Evolutionary conservation across 2,797 vertebrate genomes (phyloP).

Genomic region (Cuculus canorus): DNA sequence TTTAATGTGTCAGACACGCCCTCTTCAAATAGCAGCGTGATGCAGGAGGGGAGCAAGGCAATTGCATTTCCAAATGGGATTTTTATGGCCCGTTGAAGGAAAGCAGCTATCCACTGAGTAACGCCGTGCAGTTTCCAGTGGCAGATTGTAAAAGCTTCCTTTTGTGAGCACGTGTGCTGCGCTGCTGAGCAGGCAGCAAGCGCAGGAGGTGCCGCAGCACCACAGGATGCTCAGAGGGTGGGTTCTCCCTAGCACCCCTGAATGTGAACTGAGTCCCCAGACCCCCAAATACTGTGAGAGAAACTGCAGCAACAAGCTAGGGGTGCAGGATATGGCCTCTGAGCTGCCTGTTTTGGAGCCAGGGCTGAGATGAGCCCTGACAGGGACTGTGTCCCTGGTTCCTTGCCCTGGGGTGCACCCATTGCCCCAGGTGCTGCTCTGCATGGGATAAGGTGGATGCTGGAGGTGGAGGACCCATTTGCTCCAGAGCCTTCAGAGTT

Average conservation of each 20-base stretch:
- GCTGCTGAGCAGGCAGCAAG: accelerated
- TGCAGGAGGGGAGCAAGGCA: constrained; percentile 42
- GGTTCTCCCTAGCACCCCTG: not conserved
- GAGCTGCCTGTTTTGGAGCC: not conserved
- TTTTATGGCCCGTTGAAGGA: constrained; percentile 70
- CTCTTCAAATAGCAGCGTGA: constrained; percentile 17
- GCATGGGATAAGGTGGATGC: not conserved
- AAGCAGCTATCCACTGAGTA: constrained; percentile 63
- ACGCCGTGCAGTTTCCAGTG: constrained; percentile 16
- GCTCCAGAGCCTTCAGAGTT: not conserved
- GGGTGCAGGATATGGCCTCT: not conserved
- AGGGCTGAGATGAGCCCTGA: accelerated
- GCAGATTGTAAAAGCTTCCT: constrained; percentile 54
- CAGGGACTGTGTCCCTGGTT: accelerated
- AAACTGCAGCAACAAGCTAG: not conserved
- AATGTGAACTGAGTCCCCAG: not conserved
- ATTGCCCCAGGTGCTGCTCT: not conserved
- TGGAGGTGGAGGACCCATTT: not conserved
- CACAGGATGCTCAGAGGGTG: accelerated
- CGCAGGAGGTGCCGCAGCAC: not conserved
- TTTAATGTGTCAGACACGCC: not conserved
- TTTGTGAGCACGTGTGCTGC: not conserved
- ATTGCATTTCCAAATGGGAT: constrained; percentile 52
- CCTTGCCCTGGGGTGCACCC: not conserved
- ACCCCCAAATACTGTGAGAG: not conserved